These are phyloP conservation scores for Burhinus bistriatus DNA, from an alignment of 2,113 vertebrate species.

Conservation along the genomic window DNA sequence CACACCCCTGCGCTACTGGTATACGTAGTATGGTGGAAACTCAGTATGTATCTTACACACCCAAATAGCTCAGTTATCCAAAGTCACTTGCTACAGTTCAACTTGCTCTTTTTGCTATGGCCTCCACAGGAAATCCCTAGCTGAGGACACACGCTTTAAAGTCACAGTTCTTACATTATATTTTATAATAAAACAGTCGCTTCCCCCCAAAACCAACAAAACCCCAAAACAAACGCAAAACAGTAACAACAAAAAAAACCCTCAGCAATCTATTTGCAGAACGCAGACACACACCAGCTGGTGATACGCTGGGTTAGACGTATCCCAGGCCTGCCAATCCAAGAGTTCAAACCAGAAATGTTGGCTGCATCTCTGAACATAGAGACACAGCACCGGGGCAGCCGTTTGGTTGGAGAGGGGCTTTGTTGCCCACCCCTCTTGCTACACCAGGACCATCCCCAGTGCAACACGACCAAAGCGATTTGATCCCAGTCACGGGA, in stretches of 20 bases:
- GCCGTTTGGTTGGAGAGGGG: too few relatives aligned
- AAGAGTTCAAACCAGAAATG: too few relatives aligned
- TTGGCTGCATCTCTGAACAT: neutral
- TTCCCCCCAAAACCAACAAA: neutral
- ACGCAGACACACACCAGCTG: neutral
- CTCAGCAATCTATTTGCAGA: neutral
- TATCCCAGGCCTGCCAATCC: too few relatives aligned
- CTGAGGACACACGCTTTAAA: neutral
- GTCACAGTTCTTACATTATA: neutral
- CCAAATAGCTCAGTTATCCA: neutral
- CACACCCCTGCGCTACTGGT: neutral
- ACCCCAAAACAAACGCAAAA: neutral
- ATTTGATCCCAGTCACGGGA: neutral
- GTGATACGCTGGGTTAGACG: neutral
- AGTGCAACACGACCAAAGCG: fast-evolving
- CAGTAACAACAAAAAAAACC: neutral
- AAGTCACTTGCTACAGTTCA: neutral
- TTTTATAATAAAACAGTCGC: neutral
- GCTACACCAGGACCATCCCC: neutral
- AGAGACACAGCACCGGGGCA: neutral
- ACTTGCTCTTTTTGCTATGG: neutral
- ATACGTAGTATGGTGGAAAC: neutral
- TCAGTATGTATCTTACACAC: too few relatives aligned
- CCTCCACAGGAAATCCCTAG: neutral
- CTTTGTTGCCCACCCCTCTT: neutral